These are phyloP conservation scores for Microplitis manilae DNA, from an alignment of 2,888 invertebrate genomes.

Conservation along the genomic window DNA sequence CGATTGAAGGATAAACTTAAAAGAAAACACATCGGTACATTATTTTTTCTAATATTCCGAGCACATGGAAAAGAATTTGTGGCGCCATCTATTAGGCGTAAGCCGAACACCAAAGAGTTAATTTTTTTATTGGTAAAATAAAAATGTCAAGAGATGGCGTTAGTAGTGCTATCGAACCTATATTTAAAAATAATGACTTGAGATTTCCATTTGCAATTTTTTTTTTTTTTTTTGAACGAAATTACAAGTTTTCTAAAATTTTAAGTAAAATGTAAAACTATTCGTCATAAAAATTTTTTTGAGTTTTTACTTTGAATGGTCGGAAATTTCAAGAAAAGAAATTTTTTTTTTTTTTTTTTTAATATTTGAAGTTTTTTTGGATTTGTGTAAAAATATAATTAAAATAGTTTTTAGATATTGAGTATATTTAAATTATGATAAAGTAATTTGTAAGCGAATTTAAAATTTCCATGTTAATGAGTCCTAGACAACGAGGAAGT, in stretches of 20 bases:
- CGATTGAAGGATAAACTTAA: constrained; percentile 44
- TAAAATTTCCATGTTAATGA: constrained; percentile 48
- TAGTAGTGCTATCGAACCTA: constrained; percentile 31
- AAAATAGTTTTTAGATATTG: background rate
- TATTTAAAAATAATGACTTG: constrained; percentile 14
- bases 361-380: background rate
- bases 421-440: background rate
- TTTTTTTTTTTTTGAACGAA: constrained; percentile 11
- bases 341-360: background rate
- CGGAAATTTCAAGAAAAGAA: background rate
- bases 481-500: constrained; percentile 36
- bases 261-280: background rate
- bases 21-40: constrained; percentile 36
- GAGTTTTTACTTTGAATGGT: background rate
- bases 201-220: background rate
- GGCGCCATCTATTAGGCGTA: constrained; percentile 62
- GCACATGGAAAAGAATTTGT: constrained; percentile 45
- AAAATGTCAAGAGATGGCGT: constrained; percentile 63
- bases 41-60: constrained; percentile 33
- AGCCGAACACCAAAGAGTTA: constrained; percentile 51
- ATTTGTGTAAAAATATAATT: background rate
- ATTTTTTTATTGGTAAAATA: constrained; percentile 36
- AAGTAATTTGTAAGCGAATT: constrained; percentile 22
- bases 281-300: background rate
- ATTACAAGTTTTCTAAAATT: no score